These are phyloP conservation scores for Scophthalmus maximus DNA, from an alignment of 2,113 vertebrate species.

Conservation along the genomic window DNA sequence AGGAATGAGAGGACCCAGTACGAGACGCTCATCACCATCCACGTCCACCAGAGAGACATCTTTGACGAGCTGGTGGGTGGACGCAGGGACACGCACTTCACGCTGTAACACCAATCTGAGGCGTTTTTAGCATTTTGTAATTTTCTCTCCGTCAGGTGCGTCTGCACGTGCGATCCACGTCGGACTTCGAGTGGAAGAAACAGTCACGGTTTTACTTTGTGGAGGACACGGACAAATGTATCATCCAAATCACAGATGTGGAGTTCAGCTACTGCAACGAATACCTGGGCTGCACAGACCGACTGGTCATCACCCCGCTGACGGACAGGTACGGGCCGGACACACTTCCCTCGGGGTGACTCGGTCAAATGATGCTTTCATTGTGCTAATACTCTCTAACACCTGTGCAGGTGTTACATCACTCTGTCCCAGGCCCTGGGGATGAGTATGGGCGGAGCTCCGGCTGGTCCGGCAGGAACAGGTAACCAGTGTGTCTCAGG, in stretches of 20 bases:
- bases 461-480: conserved; percentile 91
- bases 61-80: conserved; percentile 90
- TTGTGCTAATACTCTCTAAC: background rate
- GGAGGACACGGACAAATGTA: conserved; percentile 85
- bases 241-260: conserved; percentile 92
- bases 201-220: conserved; percentile 92
- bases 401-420: conserved; percentile 89
- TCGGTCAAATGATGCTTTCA: too few species aligned
- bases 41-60: conserved; percentile 94
- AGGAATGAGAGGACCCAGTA: conserved; percentile 90
- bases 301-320: conserved; percentile 93
- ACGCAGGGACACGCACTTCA: background rate
- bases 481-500: conserved; percentile 63
- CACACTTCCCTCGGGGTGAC: too few species aligned
- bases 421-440: conserved; percentile 91
- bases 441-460: conserved; percentile 95
- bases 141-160: conserved; percentile 79
- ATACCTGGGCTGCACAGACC: conserved; percentile 93
- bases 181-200: conserved; percentile 94
- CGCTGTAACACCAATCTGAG: fast-evolving
- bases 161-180: conserved; percentile 84
- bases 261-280: conserved; percentile 93
- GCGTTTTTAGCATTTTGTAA: background rate
- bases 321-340: conserved; percentile 81
- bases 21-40: conserved; percentile 93